A percentile compares a stretch with the other conserved stretches of the same genome.
These are phyloP conservation scores for Brachionus sp. DNA, from an alignment of 1,140 invertebrate genomes.

Conservation along the genomic window DNA sequence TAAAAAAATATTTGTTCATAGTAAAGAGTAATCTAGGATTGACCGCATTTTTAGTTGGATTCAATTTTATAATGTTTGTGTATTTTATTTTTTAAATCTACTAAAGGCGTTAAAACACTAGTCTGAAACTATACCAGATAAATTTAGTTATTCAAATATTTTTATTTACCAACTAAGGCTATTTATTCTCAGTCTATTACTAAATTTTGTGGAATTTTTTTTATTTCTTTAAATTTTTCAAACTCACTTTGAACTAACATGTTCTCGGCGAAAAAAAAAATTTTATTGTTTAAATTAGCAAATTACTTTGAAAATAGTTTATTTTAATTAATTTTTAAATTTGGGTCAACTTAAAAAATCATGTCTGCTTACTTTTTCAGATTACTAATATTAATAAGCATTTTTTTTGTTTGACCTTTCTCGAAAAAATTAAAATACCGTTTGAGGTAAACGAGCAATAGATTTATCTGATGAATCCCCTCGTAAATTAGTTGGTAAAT, in stretches of 20 bases:
- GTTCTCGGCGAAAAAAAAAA: no score
- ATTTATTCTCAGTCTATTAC: not conserved
- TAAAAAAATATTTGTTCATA: not conserved
- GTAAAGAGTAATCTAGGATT: not conserved
- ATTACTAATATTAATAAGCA: not conserved
- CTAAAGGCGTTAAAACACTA: not conserved
- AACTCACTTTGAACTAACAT: no score
- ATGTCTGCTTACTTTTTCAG: not conserved
- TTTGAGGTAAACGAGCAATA: not conserved
- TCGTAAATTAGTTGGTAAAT: not conserved
- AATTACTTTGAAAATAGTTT: not conserved
- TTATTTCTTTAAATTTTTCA: no score
- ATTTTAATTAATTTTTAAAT: not conserved
- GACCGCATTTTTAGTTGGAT: not conserved
- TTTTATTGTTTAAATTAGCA: not conserved
- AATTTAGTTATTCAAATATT: not conserved
- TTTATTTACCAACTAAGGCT: not conserved
- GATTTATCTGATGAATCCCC: not conserved
- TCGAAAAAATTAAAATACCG: not conserved
- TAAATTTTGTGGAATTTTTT: not conserved
- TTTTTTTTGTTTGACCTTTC: not conserved
- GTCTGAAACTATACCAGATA: not conserved
- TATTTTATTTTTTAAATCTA: not conserved
- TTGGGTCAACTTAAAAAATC: not conserved
- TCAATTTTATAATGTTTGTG: not conserved